A percentile compares a stretch with the other conserved stretches of the same genome.
Conservation (phyloP, 2,888 invertebrate genomes). For the Napeogenes sylphis region DNA sequence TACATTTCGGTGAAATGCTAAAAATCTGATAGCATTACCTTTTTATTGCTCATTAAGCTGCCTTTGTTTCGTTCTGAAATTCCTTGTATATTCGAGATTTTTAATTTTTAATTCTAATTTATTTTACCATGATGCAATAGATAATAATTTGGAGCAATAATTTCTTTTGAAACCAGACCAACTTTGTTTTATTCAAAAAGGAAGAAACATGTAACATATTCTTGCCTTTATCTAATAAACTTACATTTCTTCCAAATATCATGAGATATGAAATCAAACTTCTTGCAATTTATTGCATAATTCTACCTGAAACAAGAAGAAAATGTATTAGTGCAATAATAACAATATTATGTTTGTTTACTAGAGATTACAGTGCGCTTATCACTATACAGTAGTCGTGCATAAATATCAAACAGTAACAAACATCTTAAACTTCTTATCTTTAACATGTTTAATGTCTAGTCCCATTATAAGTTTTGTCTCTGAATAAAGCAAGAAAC, state of each 20-base stretch:
- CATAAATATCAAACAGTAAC: neutral
- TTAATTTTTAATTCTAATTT: neutral
- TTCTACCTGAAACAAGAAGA: conserved; percentile 77
- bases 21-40: conserved; percentile 66
- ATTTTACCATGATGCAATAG: neutral
- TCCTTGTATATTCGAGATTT: conserved; percentile 11
- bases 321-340: conserved; percentile 69
- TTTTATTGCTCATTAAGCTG: conserved; percentile 60
- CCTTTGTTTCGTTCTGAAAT: conserved; percentile 22
- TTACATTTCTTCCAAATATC: conserved; percentile 65
- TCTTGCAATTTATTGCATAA: conserved; percentile 76
- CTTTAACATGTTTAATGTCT: too few relatives aligned
- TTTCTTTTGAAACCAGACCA: conserved; percentile 7
- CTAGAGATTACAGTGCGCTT: neutral
- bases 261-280: conserved; percentile 57
- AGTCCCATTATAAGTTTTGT: too few relatives aligned
- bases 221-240: conserved; percentile 34
- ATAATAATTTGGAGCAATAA: neutral
- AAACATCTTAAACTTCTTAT: too few relatives aligned
- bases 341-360: conserved; percentile 12
- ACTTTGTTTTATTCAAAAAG: neutral
- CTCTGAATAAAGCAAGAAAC: too few relatives aligned
- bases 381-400: neutral
- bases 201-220: neutral
- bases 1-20: conserved; percentile 60